Conservation (phyloP, 64 coral and sea anemone genomes). For the Anthopleura sola region DNA sequence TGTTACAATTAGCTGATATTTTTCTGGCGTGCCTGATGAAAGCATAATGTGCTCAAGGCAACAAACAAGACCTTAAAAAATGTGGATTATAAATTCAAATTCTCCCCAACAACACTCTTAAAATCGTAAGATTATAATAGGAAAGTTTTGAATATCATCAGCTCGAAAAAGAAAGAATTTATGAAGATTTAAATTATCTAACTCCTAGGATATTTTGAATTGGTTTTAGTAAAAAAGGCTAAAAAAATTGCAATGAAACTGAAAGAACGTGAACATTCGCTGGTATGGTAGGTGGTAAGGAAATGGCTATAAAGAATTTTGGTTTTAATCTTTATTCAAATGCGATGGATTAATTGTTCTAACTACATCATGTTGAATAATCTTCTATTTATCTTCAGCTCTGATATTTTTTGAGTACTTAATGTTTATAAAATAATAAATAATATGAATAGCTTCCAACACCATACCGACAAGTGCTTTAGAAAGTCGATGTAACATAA, state of each 20-base stretch:
- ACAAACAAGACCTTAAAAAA: neutral
- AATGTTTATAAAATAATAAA: neutral
- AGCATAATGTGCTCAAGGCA: neutral
- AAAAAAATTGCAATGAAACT: neutral
- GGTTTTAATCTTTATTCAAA: neutral
- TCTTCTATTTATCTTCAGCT: no score
- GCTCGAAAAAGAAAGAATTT: neutral
- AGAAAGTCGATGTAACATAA: neutral
- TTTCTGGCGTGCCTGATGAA: neutral
- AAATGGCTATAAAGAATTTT: neutral
- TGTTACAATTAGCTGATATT: neutral
- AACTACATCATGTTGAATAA: no score
- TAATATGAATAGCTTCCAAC: neutral
- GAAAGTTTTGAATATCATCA: neutral
- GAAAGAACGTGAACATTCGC: neutral
- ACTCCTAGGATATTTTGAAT: neutral
- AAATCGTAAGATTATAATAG: neutral
- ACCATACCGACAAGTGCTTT: neutral
- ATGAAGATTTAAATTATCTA: neutral
- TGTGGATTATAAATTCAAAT: neutral
- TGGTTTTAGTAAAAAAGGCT: neutral
- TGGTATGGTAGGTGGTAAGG: neutral
- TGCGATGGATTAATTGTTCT: neutral
- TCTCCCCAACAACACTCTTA: neutral
- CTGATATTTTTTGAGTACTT: neutral